These are phyloP conservation scores for Druceiella hillmani DNA, from an alignment of 2,888 invertebrate genomes.

Conservation along the genomic window DNA sequence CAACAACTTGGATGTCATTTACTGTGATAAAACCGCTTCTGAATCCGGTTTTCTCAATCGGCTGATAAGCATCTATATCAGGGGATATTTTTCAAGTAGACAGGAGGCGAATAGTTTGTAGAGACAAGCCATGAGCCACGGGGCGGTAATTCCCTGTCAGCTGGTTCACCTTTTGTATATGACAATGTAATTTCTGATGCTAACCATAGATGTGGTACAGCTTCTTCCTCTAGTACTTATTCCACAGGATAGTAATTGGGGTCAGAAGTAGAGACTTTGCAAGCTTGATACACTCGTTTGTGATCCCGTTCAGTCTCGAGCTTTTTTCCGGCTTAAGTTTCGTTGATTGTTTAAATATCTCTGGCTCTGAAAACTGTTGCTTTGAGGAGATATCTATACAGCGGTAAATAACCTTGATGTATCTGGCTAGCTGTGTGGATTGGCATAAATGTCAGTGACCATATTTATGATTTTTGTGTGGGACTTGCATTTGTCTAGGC, in stretches of 20 bases:
- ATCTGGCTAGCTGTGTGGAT: conserved; percentile 13
- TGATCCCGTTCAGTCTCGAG: too few species aligned
- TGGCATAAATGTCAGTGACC: conserved; percentile 11
- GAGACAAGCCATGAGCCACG: conserved; percentile 11
- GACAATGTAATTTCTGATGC: conserved; percentile 21
- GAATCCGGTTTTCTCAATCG: too few species aligned
- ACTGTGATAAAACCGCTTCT: too few species aligned
- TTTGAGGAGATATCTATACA: conserved; percentile 4
- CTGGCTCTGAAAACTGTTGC: conserved; percentile 12
- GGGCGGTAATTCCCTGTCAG: too few species aligned
- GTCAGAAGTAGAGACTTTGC: conserved; percentile 14
- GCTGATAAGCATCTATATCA: too few species aligned
- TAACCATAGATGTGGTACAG: conserved; percentile 17
- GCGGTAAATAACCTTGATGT: conserved; percentile 1
- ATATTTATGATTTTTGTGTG: neutral
- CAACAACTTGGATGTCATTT: too few species aligned
- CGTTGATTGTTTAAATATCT: too few species aligned
- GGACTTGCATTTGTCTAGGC: too few species aligned
- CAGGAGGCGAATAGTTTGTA: conserved; percentile 14
- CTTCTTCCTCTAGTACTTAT: too few species aligned
- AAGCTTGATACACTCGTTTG: conserved; percentile 20
- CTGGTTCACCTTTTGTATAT: conserved; percentile 23
- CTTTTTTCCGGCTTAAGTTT: too few species aligned
- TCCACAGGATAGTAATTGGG: too few species aligned
- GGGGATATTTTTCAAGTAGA: too few species aligned